Evolutionary conservation across 2,888 invertebrate species (phyloP), one percentile per base, ranked within the genome.

Genomic region (Cremastobaeus sp.): DNA sequence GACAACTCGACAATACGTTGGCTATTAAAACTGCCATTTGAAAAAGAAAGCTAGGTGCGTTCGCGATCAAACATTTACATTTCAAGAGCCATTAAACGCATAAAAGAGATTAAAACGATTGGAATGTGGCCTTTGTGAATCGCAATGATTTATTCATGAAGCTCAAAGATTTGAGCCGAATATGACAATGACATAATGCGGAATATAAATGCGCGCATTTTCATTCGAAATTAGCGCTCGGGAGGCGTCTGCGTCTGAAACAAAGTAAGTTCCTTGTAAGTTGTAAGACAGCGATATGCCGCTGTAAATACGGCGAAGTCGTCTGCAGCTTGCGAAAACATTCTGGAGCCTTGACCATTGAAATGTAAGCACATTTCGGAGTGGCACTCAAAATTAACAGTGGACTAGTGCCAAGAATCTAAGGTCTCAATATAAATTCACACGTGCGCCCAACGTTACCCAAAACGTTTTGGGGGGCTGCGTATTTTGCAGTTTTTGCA

Each of bases 111-210:
- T 64, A 64, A 45, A 57, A 50, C 43, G 41, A 71, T 71, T 11
- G 64, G 64, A 71, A 71, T 64, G 57, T 64, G 32, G 48, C 43
- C 57, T 64, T 64, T 71, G 55, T 62, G 43, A 52, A 43, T 35
- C 32, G 43, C 30, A 41, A 64, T 57, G 70, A 50, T 57, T 64
- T 71, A 71, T 71, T 71, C 70, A 71, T 50, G 64, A 71, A 55
- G 25, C 15, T 21, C 28, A 1, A 57, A 64, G 57, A 71, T 64
- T 70, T 60, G 34, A 62, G 54, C 11, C 55, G 60, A 70, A 62
- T 62, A 62, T 62, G 70, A 69, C 60, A 60, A 47, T 54, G 60
- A 60, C 54, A 60, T 60, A 60, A 69, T 39, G 47, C 35, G 18
- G 68, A 59, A 68, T 68, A 59, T 68, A 52, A 52, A 69, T 69